Conservation (phyloP, 2,113 vertebrate genomes). For the Tenrec ecaudatus region DNA sequence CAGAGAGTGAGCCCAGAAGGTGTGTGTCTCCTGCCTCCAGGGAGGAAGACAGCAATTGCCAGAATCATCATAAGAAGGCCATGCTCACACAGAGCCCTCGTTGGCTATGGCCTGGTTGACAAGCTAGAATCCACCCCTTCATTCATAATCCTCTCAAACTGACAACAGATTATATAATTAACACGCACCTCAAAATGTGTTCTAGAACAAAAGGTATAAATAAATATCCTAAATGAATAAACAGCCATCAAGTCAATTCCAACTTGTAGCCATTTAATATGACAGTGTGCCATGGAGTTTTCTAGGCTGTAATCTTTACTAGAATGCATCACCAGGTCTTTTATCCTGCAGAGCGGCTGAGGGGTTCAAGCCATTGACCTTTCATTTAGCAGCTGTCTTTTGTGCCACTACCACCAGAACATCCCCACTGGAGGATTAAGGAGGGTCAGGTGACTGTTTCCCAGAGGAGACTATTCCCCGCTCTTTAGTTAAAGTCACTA, state of each 20-base stretch:
- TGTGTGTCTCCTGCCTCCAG: too few relatives aligned
- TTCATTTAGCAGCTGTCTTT: background rate
- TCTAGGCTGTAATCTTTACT: background rate
- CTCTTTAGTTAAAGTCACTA: background rate
- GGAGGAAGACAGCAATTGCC: too few relatives aligned
- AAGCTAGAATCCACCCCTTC: too few relatives aligned
- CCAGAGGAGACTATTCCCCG: background rate
- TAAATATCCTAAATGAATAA: background rate
- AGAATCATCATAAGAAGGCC: too few relatives aligned
- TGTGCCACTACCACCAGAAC: background rate
- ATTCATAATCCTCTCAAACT: too few relatives aligned
- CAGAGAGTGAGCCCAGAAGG: too few relatives aligned
- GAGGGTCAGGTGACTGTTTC: background rate
- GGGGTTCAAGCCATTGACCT: background rate
- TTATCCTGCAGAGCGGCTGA: background rate
- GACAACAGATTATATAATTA: too few relatives aligned
- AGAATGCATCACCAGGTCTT: background rate
- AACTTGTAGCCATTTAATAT: background rate
- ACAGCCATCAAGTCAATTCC: background rate
- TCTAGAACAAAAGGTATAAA: constrained; percentile 28
- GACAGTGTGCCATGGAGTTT: background rate
- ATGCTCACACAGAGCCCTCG: too few relatives aligned
- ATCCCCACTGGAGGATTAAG: background rate
- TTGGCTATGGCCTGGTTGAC: too few relatives aligned
- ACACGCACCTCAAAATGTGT: background rate